Conservation (phyloP, 2,888 invertebrate genomes). For the Eupelmus urozonus region DNA sequence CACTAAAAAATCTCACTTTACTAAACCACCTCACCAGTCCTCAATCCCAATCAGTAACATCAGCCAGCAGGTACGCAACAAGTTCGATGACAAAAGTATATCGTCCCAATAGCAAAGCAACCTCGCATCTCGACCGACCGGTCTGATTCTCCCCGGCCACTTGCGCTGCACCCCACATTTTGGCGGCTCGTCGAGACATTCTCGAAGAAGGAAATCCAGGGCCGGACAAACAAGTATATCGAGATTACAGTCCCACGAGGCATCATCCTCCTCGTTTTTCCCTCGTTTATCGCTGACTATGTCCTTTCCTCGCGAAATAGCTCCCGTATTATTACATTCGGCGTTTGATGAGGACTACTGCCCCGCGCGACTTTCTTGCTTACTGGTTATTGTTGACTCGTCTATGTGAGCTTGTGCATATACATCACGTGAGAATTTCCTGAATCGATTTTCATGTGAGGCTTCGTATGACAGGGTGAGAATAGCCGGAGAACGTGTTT, state of each 20-base stretch:
- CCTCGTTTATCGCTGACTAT: background rate
- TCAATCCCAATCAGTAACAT: no score
- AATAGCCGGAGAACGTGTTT: no score
- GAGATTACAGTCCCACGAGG: conserved; percentile 67
- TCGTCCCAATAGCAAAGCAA: background rate
- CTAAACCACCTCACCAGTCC: no score
- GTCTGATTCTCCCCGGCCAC: conserved; percentile 16
- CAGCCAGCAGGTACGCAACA: no score
- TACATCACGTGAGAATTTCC: conserved; percentile 10
- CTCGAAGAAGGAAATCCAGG: conserved; percentile 58
- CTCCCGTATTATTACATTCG: conserved; percentile 18
- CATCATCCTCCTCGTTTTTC: conserved; percentile 14
- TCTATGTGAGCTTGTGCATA: background rate
- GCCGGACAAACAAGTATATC: conserved; percentile 70
- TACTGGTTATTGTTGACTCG: background rate
- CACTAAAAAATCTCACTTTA: no score
- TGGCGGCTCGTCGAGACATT: conserved; percentile 58
- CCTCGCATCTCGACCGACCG: conserved; percentile 7
- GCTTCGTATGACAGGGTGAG: background rate
- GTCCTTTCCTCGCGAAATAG: background rate
- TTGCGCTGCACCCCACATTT: background rate
- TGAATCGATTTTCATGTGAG: background rate
- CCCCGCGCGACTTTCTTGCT: background rate
- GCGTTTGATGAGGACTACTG: background rate
- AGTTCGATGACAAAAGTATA: no score